Conservation (phyloP, 1,140 invertebrate species). For the Dryas iulia region DNA sequence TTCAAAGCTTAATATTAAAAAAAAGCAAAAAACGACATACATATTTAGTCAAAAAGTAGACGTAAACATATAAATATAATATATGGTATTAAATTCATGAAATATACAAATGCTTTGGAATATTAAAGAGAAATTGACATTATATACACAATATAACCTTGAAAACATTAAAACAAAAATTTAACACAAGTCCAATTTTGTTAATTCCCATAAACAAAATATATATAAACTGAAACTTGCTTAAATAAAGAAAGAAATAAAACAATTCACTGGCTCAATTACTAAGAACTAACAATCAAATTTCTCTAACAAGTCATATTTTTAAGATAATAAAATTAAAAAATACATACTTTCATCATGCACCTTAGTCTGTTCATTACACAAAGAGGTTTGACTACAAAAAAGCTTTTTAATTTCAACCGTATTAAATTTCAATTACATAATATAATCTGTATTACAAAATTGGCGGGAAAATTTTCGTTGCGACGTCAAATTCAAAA, state of each 20-base stretch:
- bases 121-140: neutral
- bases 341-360: neutral
- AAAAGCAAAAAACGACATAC: neutral
- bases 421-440: neutral
- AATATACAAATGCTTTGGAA: neutral
- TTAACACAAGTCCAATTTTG: neutral
- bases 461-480: neutral
- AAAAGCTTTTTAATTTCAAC: neutral
- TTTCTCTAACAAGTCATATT: conserved; percentile 6
- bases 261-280: neutral
- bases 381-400: neutral
- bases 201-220: neutral
- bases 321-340: neutral
- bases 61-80: neutral
- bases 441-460: neutral
- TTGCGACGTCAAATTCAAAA: neutral
- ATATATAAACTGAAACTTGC: neutral
- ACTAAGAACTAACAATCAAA: conserved; percentile 6
- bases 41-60: neutral
- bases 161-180: neutral
- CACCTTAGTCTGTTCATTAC: neutral
- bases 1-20: neutral
- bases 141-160: neutral
- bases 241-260: neutral
- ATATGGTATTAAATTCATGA: neutral